Conservation (phyloP, 2,888 invertebrate genomes). For the Glaucopsyche alexis region DNA sequence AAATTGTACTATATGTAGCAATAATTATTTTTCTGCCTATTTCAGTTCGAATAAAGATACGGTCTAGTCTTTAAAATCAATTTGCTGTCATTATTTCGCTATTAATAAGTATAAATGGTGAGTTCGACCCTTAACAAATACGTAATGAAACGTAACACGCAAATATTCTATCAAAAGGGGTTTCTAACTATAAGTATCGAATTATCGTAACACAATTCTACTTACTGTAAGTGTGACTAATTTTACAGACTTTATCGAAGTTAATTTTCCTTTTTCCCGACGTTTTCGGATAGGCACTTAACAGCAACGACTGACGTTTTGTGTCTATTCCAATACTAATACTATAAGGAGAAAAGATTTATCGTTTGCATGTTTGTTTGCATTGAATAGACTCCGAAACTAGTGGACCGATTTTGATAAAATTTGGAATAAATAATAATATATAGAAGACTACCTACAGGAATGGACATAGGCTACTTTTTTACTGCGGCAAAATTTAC, state of each 20-base stretch:
- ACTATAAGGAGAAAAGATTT: too few relatives aligned
- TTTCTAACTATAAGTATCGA: neutral
- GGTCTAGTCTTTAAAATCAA: neutral
- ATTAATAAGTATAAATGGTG: neutral
- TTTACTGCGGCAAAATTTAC: too few relatives aligned
- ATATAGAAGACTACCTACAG: too few relatives aligned
- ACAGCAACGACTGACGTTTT: too few relatives aligned
- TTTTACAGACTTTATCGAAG: neutral
- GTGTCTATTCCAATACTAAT: too few relatives aligned
- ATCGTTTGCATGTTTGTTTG: too few relatives aligned
- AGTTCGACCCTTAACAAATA: neutral
- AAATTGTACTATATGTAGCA: too few relatives aligned
- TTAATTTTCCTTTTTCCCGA: neutral
- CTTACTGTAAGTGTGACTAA: constrained; percentile 1
- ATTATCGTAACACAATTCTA: neutral
- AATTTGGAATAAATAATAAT: too few relatives aligned
- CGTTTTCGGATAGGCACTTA: too few relatives aligned
- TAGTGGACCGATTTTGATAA: too few relatives aligned
- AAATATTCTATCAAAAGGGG: constrained; percentile 9
- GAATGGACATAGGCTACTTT: too few relatives aligned
- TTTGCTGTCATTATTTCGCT: constrained; percentile 8
- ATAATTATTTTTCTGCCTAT: neutral
- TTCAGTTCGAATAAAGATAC: neutral
- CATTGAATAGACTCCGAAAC: too few relatives aligned
- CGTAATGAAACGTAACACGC: constrained; percentile 8